Base-by-base conservation (phyloP, 2,797 vertebrate genomes). In the Gorsachius magnificus region DNA sequence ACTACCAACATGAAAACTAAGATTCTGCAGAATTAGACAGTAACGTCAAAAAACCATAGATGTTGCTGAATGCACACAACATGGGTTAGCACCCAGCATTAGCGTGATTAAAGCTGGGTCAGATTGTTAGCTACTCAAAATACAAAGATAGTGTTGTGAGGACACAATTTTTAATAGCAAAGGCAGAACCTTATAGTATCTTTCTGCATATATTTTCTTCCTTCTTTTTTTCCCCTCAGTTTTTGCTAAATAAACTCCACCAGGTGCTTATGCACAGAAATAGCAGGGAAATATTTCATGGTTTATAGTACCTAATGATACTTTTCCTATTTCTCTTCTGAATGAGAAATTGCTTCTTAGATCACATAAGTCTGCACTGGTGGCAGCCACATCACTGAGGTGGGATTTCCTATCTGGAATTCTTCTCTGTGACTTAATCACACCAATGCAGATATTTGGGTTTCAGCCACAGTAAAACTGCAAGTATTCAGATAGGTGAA, bases 371-470 rank as follows among this genome's bases (percentile, higher is more conserved):
- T 83, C 65, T 74, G 58, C 45, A 53, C 63, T 84, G 45, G 60
- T 21, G 29, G 66, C 51, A 94, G 87, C 43, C 33, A 72, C 64
- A 68, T 83, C 33, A 36, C 56, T 70, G 60, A 74, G 36, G 51
- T 31, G 7, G 53, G 5, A 43, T 93, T 74, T 83, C 28, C 48
- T 76, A 43, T n/a, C 28, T 68, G 56, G 36, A 83, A 36, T 87
- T 90, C 48, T 95, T 88, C 65, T 76, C 53, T 78, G 60, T 64
- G 41, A 96, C 68, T 77, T 95, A 84, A 83, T 84, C 26, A 63
- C 31, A 66, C 24, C 36, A 76, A 35, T 38, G 24, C n/a, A 82
- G 50, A 56, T n/a, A 41, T 58, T 61, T 58, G 20, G 1, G 50
- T 68, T 81, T 70, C 15, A 57, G 51, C n/a, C 89, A 83, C 28